A percentile compares a stretch with the other conserved stretches of the same genome.
These are phyloP conservation scores for Myotis lucifugus DNA, from an alignment of 2,113 vertebrate species.

Conservation along the genomic window DNA sequence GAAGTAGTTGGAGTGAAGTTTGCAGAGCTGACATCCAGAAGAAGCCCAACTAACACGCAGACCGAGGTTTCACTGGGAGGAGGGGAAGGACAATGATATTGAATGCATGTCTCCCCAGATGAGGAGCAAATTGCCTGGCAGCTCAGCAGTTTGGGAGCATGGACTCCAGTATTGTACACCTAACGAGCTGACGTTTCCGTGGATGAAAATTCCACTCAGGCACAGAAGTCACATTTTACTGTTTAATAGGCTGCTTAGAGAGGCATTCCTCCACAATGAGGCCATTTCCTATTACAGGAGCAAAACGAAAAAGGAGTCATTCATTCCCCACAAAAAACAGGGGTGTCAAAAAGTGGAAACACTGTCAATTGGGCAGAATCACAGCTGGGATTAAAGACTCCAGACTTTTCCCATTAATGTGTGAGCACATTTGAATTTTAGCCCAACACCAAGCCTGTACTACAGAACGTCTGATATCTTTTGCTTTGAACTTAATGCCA, in stretches of 20 bases:
- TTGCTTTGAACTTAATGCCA: conserved; percentile 66
- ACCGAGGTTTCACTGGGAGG: background rate
- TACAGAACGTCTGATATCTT: background rate
- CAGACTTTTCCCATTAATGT: conserved; percentile 42
- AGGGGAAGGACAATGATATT: background rate
- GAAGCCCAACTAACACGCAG: background rate
- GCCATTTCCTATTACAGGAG: conserved; percentile 23
- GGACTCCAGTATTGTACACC: background rate
- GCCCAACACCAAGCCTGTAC: conserved; percentile 35
- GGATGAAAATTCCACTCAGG: background rate
- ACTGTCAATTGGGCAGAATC: conserved; percentile 44
- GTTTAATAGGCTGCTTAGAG: conserved; percentile 26
- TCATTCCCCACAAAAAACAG: conserved; percentile 22
- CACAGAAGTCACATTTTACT: background rate
- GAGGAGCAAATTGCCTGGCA: background rate
- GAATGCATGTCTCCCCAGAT: background rate
- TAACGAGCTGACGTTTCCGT: fast-evolving
- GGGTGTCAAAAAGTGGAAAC: conserved; percentile 52
- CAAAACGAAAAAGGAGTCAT: conserved; percentile 46
- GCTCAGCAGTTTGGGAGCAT: background rate
- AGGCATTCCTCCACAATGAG: conserved; percentile 50
- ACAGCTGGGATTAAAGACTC: conserved; percentile 58
- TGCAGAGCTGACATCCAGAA: background rate
- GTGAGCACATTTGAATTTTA: conserved; percentile 55
- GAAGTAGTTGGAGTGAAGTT: background rate